Evolutionary conservation across 2,113 vertebrate genomes (phyloP).

Genomic region (Oreochromis tanganicae): DNA sequence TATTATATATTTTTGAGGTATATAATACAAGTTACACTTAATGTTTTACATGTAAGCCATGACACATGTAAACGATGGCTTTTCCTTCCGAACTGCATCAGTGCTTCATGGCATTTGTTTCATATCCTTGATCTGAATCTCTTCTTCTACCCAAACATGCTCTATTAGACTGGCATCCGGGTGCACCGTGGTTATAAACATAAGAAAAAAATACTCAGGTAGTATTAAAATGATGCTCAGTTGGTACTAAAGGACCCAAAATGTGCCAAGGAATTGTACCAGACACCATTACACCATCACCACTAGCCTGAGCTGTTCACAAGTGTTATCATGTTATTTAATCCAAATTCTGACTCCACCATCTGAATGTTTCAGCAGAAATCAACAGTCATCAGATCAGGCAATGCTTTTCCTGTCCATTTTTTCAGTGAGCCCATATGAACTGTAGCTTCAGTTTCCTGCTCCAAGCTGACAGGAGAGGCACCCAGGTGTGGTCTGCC

Average conservation of each 20-base stretch:
- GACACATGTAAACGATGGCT: background rate
- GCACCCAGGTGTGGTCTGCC: background rate
- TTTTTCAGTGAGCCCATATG: too few relatives aligned
- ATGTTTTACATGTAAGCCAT: background rate
- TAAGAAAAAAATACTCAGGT: background rate
- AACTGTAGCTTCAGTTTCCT: too few relatives aligned
- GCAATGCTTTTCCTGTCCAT: too few relatives aligned
- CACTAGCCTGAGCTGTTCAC: background rate
- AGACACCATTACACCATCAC: background rate
- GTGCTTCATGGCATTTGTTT: background rate
- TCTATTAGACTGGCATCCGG: background rate
- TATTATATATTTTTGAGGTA: background rate
- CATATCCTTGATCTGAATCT: background rate
- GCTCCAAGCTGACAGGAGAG: too few relatives aligned
- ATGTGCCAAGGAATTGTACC: background rate
- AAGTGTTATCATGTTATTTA: background rate
- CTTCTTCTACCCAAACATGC: background rate
- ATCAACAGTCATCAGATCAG: too few relatives aligned
- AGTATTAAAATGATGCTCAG: background rate
- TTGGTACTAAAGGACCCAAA: background rate
- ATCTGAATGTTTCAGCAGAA: too few relatives aligned
- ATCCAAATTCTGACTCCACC: too few relatives aligned
- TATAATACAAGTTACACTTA: background rate
- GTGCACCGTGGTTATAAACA: fast-evolving
- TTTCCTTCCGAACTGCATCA: background rate